These are phyloP conservation scores for Ia io DNA, from an alignment of 2,113 vertebrate species.

Conservation along the genomic window DNA sequence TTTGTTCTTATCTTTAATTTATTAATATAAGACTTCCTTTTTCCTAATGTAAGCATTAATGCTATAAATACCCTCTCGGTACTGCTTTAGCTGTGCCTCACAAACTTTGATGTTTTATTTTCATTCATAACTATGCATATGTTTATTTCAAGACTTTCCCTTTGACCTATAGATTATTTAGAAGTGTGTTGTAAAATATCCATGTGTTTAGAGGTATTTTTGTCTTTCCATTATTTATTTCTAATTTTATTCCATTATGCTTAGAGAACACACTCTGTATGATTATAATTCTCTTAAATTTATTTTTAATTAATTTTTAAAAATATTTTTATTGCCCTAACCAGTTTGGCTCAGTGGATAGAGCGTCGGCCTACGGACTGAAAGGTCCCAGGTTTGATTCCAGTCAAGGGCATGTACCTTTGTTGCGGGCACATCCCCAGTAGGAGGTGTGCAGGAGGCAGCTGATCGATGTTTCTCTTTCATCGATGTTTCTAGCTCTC, in stretches of 20 bases:
- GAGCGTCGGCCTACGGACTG: too few species aligned
- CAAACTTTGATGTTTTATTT: not conserved
- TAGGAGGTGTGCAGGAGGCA: too few species aligned
- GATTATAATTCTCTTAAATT: not conserved
- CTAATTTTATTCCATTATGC: not conserved
- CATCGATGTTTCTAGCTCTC: too few species aligned
- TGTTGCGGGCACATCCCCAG: too few species aligned
- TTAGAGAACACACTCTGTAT: not conserved
- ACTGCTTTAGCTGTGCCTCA: not conserved
- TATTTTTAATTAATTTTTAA: not conserved
- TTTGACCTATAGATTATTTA: not conserved
- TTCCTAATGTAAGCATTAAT: not conserved
- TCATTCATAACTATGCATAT: not conserved
- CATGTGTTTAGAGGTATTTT: not conserved
- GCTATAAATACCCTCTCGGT: not conserved
- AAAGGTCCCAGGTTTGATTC: too few species aligned
- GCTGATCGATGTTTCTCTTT: too few species aligned
- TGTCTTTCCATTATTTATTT: not conserved
- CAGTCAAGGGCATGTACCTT: too few species aligned
- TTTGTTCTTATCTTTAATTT: not conserved
- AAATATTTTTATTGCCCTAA: too few species aligned
- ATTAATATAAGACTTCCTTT: not conserved
- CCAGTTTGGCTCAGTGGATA: too few species aligned
- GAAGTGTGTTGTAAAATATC: not conserved
- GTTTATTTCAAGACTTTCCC: not conserved